These are phyloP conservation scores for Centropus bengalensis DNA, from an alignment of 2,113 vertebrate species.

Conservation along the genomic window DNA sequence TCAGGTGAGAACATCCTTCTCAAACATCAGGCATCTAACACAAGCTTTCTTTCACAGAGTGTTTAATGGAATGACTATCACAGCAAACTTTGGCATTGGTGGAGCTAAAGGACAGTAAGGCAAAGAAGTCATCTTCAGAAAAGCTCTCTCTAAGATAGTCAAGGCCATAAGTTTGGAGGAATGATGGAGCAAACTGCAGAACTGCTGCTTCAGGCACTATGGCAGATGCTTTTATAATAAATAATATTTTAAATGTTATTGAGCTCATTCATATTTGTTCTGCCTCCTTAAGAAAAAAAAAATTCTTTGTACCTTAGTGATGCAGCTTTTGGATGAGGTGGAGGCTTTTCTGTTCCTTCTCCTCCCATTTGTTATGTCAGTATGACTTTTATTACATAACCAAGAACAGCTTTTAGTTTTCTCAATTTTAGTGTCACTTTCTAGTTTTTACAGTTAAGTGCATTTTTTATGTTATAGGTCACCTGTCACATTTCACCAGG, in stretches of 20 bases:
- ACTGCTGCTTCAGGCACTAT: background rate
- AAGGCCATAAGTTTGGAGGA: background rate
- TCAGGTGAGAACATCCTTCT: background rate
- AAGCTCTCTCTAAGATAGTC: background rate
- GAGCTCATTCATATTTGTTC: background rate
- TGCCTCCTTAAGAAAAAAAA: no score
- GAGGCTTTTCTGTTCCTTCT: background rate
- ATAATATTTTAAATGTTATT: background rate
- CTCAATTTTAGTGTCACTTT: slow-evolving; percentile 38
- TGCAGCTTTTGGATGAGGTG: background rate
- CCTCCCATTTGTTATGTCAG: slow-evolving; percentile 3
- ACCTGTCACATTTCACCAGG: slow-evolving; percentile 38
- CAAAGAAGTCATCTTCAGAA: background rate
- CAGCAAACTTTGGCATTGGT: background rate
- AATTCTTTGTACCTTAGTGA: background rate
- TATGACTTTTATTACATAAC: background rate
- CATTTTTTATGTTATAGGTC: slow-evolving; percentile 58
- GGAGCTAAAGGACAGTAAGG: background rate
- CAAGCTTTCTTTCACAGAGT: background rate
- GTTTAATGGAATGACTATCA: background rate
- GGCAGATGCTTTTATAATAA: background rate
- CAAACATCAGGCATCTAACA: background rate
- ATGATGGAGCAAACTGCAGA: background rate
- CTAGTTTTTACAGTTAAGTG: slow-evolving; percentile 55
- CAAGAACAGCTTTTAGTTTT: slow-evolving; percentile 23